Evolutionary conservation across 2,797 vertebrate species (phyloP).

Genomic region (Molothrus ater): DNA sequence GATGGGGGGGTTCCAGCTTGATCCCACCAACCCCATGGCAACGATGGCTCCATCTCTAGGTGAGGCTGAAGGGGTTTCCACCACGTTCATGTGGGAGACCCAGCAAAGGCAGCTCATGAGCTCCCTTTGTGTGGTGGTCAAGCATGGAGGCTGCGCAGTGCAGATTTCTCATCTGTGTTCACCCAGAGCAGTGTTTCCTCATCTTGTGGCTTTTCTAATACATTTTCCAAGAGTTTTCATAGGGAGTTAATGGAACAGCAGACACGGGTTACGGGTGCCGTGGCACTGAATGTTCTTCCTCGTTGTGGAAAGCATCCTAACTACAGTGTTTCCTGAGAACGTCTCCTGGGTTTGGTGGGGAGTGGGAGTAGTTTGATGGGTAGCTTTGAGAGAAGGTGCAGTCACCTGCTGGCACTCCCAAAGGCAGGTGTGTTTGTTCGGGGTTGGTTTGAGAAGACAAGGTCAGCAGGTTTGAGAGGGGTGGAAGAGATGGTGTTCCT

Average conservation of each 20-base stretch:
- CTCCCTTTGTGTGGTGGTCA: neutral
- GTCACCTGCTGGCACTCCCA: neutral
- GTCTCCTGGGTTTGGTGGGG: neutral
- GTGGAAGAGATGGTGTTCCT: neutral
- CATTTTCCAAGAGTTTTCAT: neutral
- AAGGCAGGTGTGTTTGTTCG: neutral
- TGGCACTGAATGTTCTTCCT: neutral
- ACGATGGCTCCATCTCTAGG: constrained; percentile 91
- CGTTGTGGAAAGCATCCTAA: neutral
- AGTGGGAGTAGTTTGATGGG: neutral
- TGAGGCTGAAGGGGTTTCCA: constrained; percentile 72
- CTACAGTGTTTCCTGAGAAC: neutral
- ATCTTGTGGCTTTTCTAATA: neutral
- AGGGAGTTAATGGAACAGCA: neutral
- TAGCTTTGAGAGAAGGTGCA: neutral
- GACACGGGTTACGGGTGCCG: fast-evolving
- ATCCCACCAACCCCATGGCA: constrained; percentile 86
- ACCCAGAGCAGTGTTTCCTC: neutral
- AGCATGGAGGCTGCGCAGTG: neutral
- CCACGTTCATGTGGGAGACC: neutral
- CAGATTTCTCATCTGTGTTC: neutral
- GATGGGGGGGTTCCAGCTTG: constrained; percentile 94
- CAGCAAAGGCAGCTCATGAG: neutral
- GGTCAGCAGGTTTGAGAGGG: neutral
- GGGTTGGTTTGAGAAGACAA: neutral